A percentile compares a stretch with the other conserved stretches of the same genome.
phyloP scores from a whole-genome alignment of 2,113 vertebrate genomes.

The Heterocephalus glaber region DNA sequence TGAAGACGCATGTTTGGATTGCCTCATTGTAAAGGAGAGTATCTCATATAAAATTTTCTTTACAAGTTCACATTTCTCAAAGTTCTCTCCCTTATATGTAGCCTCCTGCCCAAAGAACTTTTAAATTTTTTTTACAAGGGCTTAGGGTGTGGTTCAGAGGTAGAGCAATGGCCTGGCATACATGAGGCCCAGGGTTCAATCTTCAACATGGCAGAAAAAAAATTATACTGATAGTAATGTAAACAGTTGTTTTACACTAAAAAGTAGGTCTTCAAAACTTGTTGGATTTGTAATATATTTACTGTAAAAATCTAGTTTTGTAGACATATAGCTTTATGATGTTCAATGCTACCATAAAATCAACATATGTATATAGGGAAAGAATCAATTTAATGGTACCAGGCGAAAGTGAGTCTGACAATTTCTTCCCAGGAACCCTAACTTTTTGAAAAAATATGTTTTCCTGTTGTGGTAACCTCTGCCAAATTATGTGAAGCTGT shows the following conservation, averaged over 20 bases:
- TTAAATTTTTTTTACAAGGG: not conserved
- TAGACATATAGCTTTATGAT: not conserved
- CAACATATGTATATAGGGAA: not conserved
- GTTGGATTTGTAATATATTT: not conserved
- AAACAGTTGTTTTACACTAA: not conserved
- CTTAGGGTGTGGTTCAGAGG: not conserved
- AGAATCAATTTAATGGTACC: slow-evolving; percentile 42
- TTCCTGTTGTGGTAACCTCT: not conserved
- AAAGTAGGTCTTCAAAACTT: slow-evolving; percentile 1
- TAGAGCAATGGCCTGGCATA: not conserved
- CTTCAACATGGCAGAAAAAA: not conserved
- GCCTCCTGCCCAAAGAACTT: slow-evolving; percentile 7
- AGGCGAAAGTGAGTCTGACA: not conserved
- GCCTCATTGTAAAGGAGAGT: not conserved
- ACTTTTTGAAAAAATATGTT: slow-evolving; percentile 13
- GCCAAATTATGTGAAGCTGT: slow-evolving; percentile 13
- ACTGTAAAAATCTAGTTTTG: not conserved
- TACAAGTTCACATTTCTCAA: slow-evolving; percentile 28
- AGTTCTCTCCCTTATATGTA: slow-evolving; percentile 24
- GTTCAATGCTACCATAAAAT: not conserved
- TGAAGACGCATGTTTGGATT: slow-evolving; percentile 1
- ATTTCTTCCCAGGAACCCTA: not conserved
- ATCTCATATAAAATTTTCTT: slow-evolving; percentile 32
- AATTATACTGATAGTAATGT: not conserved
- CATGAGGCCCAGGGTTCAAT: not conserved